Conservation (phyloP, 2,888 invertebrate species). For the Machimus atricapillus region DNA sequence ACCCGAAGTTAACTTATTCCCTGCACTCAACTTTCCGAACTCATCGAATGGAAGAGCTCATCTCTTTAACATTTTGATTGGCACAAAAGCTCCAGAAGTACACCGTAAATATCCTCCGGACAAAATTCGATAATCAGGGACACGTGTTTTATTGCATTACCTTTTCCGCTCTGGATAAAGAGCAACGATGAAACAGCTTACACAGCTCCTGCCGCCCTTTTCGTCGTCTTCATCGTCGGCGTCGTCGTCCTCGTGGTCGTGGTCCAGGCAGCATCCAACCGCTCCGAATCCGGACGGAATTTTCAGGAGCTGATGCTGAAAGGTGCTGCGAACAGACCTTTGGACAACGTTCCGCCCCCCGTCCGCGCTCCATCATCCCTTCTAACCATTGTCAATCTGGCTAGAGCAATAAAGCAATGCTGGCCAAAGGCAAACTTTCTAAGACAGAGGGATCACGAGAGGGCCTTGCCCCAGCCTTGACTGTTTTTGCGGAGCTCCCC, state of each 20-base stretch:
- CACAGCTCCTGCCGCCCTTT: neutral
- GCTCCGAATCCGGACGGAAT: neutral
- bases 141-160: slow-evolving; percentile 42
- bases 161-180: slow-evolving; percentile 32
- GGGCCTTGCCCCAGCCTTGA: neutral
- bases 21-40: slow-evolving; percentile 8
- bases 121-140: slow-evolving; percentile 40
- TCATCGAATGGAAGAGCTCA: slow-evolving; percentile 15
- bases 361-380: neutral
- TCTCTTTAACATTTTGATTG: slow-evolving; percentile 40
- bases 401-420: slow-evolving; percentile 25
- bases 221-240: neutral
- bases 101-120: slow-evolving; percentile 36
- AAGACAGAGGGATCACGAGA: slow-evolving; percentile 20
- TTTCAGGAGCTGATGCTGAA: neutral
- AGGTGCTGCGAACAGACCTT: neutral
- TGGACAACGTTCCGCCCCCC: neutral
- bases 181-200: neutral
- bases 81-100: slow-evolving; percentile 33
- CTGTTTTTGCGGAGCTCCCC: neutral
- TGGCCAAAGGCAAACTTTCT: slow-evolving; percentile 33
- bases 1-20: slow-evolving; percentile 25
- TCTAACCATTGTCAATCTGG: slow-evolving; percentile 35
- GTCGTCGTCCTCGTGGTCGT: neutral
- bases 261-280: neutral